Base-by-base conservation (phyloP, 1,140 invertebrate species). In the Gonioctena quinquepunctata region DNA sequence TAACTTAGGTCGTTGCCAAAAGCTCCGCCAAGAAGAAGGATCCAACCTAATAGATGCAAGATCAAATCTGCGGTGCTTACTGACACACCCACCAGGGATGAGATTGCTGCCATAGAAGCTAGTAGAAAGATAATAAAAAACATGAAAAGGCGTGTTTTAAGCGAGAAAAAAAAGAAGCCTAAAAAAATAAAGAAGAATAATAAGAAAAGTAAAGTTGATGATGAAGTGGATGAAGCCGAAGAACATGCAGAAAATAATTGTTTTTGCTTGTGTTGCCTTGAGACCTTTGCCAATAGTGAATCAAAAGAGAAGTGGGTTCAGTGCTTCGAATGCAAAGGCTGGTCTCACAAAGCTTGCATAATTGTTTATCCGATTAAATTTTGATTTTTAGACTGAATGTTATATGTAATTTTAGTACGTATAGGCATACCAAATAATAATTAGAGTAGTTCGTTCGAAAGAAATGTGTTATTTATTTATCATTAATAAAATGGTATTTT, bases 271-370 rank as follows among this genome's bases (percentile, higher is more conserved):
- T 52, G 42, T 52, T 69, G 68, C 52, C 62, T 69, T 26, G 68
- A 69, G 21, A 3, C 60, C 27, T 69, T 25, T 62, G n/a, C 26
- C n/a, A 65, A 56, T 28, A 70, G 63, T 22, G 57, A 23, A 59
- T 23, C 69, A 6, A 60, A 50, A 2, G 69, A 70, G n/a, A n/a
- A 66, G 21, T 70, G 69, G 62, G 63, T 70, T 11, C 69, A 70
- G 21, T 70, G 69, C 25, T 25, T 70, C 11, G 52, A 70, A 57
- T 70, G 62, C 63, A 70, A 70, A 60, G 62, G 33, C 21, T 70
- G 69, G 69, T 54, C 69, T 19, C 62, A 70, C 28, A 62, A 66
- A 70, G 69, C 6, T 49, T 59, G 69, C 69, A 66, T 59, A 70
- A 66, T 66, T 42, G 28, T 42, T 42, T 42, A 11, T 42, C 28